A percentile compares a stretch with the other conserved stretches of the same genome.
These are phyloP conservation scores for Entomobrya proxima DNA, from an alignment of 2,888 invertebrate species.

Conservation along the genomic window DNA sequence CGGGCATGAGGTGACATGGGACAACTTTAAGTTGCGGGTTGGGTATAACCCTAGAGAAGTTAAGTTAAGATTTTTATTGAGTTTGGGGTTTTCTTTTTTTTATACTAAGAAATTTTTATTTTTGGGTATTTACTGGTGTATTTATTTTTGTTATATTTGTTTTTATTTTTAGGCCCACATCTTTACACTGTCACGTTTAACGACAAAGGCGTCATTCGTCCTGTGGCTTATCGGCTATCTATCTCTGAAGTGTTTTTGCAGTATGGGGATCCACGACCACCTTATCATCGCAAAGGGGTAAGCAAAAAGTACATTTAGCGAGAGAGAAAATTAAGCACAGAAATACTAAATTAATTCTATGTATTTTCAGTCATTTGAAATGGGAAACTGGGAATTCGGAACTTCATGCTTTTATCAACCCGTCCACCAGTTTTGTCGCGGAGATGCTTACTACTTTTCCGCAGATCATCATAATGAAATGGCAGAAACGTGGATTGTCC, in stretches of 20 bases:
- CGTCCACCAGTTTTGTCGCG: constrained; percentile 42
- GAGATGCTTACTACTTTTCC: constrained; percentile 20
- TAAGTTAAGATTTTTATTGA: neutral
- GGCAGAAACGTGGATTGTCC: neutral
- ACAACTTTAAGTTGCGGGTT: constrained; percentile 71
- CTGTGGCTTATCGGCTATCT: constrained; percentile 43
- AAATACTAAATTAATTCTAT: no score
- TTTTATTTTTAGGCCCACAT: no score
- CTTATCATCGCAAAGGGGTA: constrained; percentile 47
- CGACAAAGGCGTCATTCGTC: constrained; percentile 22
- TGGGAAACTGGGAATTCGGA: neutral
- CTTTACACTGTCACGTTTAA: constrained; percentile 29
- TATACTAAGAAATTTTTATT: constrained; percentile 39
- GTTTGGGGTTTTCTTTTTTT: neutral
- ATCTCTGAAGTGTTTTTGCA: constrained; percentile 6
- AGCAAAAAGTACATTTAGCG: no score
- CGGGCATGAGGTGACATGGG: constrained; percentile 70
- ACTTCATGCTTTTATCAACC: no score
- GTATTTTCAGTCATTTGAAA: no score
- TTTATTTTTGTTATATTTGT: no score
- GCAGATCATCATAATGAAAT: constrained; percentile 8
- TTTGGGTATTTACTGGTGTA: no score
- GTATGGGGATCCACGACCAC: constrained; percentile 32
- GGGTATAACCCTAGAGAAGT: constrained; percentile 51
- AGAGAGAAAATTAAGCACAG: no score